Percentiles rank a stretch among this genome's conserved stretches.
Evolutionary conservation across 2,797 vertebrate species (phyloP).

Genomic region (Rhinella marina): DNA sequence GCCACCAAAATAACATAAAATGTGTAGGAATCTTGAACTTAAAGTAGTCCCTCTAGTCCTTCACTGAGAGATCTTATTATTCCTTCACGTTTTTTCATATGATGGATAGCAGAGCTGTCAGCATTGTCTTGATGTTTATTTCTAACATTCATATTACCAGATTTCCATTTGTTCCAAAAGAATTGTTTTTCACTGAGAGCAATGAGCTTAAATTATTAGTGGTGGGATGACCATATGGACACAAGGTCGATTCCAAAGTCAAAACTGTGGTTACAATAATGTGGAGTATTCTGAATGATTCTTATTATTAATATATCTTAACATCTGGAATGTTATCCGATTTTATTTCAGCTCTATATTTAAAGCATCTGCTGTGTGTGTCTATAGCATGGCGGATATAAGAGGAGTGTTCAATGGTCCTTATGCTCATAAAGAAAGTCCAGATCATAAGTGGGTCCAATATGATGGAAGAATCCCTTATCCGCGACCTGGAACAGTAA

Average conservation of each 20-base stretch:
- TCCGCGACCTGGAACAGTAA: slow-evolving; percentile 92
- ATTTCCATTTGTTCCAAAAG: background rate
- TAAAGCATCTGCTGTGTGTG: slow-evolving; percentile 95
- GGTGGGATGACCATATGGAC: no score
- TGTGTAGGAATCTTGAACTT: slow-evolving; percentile 14
- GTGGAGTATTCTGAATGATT: background rate
- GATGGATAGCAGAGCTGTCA: slow-evolving; percentile 25
- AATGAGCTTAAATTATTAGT: background rate
- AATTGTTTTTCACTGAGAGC: background rate
- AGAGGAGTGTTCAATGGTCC: slow-evolving; percentile 93
- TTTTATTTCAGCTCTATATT: slow-evolving; percentile 87
- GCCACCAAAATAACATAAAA: background rate
- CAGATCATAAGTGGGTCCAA: slow-evolving; percentile 93
- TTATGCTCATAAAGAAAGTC: slow-evolving; percentile 96
- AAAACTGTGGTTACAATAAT: background rate
- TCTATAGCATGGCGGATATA: slow-evolving; percentile 96
- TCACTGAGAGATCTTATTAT: slow-evolving; percentile 40
- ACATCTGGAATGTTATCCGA: slow-evolving; percentile 27
- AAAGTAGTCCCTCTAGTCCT: slow-evolving; percentile 2
- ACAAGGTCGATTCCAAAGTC: background rate
- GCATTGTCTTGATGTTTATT: background rate
- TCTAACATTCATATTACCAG: slow-evolving; percentile 3
- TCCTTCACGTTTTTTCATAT: slow-evolving; percentile 20
- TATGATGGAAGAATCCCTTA: slow-evolving; percentile 94
- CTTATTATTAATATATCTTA: background rate